Base-by-base conservation (phyloP, 2,113 vertebrate genomes). In the Chitala chitala region DNA sequence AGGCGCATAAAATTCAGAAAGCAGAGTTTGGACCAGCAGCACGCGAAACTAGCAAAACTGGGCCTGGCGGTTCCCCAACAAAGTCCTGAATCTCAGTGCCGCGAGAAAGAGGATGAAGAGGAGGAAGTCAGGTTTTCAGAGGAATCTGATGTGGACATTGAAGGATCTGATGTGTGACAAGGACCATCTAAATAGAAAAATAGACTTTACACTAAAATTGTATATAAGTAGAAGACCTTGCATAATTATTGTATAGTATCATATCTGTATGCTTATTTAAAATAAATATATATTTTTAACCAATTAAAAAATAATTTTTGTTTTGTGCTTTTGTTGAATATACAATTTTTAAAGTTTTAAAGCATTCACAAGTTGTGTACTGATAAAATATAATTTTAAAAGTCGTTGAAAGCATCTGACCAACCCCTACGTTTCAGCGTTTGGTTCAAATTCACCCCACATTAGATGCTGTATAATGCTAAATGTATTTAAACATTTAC, bases 1-100 rank as follows among this genome's bases (percentile, higher is more conserved):
- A 78, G 91, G 69, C 89, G 91, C 80, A 92, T 92, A 79, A 92
- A 92, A 71, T 92, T 91, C 90, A 85, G 91, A 76, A 92, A 92
- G 42, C 91, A 92, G 85, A 91, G 89, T 74, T 82, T 92, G 80
- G 91, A 92, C 80, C 91, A 92, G 81, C 91, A 92, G 56, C 91
- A 92, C 75, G 91, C 91, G 59, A 92, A 92, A 71, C 83, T 92
- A 48, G 91, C 90, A 69, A 90, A 92, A 75, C 85, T 92, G 76
- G 91, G 87, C 13, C 88, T 92, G 22, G 83, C 86, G 0, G 82
- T 80, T 3, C 88, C 84, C 0, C 86, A 81, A 0, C 85, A 84
- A 24, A 91, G 89, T 31, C 89, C 89, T 6, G 88, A 84, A 1
- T 90, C 89, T 22, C 87, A 90, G n/a, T 86, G 86, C 8, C 79